Evolutionary conservation across 2,113 vertebrate species (phyloP).

Genomic region (Phalacrocorax pelagicus): DNA sequence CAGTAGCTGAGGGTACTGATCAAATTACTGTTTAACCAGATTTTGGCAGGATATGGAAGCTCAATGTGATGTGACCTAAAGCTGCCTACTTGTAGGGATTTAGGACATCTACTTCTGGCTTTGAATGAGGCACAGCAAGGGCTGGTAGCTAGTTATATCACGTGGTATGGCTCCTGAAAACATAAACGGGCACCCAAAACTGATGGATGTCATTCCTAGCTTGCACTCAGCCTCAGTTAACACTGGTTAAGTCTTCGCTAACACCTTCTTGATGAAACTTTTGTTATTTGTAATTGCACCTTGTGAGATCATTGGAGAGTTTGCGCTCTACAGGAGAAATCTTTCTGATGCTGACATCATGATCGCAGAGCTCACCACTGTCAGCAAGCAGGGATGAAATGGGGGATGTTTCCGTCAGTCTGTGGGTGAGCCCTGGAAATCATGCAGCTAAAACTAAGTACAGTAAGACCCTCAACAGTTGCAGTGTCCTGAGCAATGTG

Average conservation of each 20-base stretch:
- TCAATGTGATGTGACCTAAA: background rate
- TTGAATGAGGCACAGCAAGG: background rate
- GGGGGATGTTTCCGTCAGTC: background rate
- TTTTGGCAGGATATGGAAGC: background rate
- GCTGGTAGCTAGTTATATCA: background rate
- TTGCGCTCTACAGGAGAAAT: background rate
- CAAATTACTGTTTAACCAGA: background rate
- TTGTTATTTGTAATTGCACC: background rate
- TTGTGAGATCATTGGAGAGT: background rate
- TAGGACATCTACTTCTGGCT: background rate
- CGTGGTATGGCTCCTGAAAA: background rate
- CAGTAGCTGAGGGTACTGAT: background rate
- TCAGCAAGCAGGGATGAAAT: background rate
- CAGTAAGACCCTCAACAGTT: background rate
- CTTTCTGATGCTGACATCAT: background rate
- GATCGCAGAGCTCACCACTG: background rate
- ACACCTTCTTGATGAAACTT: background rate
- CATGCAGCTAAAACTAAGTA: background rate
- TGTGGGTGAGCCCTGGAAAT: background rate
- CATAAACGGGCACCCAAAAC: background rate
- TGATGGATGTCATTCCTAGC: background rate
- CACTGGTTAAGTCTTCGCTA: background rate
- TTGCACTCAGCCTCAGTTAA: background rate
- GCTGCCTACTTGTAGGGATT: background rate
- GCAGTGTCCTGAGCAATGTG: background rate